These are phyloP conservation scores for Lycocerus yunnanus DNA, from an alignment of 2,888 invertebrate species.

Conservation along the genomic window DNA sequence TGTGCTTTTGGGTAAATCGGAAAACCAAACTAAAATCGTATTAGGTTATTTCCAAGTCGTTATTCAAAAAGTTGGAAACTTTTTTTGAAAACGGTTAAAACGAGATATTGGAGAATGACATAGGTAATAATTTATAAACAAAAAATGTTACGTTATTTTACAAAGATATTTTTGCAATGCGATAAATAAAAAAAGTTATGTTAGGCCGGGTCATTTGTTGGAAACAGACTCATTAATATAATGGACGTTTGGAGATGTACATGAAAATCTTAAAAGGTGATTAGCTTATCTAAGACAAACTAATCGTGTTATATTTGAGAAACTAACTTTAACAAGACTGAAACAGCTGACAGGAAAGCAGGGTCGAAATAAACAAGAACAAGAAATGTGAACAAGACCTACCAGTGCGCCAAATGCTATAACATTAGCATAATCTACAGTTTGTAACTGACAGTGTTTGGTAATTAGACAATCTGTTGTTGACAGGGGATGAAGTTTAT, in stretches of 20 bases:
- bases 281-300: slow-evolving; percentile 1
- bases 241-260: not conserved
- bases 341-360: slow-evolving; percentile 4
- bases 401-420: slow-evolving; percentile 27
- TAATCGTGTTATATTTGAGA: not conserved
- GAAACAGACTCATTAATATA: not conserved
- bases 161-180: not conserved
- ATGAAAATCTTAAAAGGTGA: not conserved
- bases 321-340: slow-evolving; percentile 13
- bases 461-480: slow-evolving; percentile 30
- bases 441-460: slow-evolving; percentile 30
- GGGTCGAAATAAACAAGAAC: slow-evolving; percentile 12
- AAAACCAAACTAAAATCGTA: not conserved
- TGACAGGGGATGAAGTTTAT: slow-evolving; percentile 28
- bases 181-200: not conserved
- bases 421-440: slow-evolving; percentile 29
- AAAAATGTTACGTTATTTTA: not conserved
- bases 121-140: not conserved
- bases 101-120: not conserved
- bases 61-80: not conserved
- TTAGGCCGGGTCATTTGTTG: not conserved
- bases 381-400: slow-evolving; percentile 26
- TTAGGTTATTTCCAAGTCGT: not conserved
- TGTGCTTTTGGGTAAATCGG: not conserved
- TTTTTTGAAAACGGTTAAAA: not conserved